phyloP scores from a whole-genome alignment of 1,140 invertebrate genomes.

The Procambarus clarkii region DNA sequence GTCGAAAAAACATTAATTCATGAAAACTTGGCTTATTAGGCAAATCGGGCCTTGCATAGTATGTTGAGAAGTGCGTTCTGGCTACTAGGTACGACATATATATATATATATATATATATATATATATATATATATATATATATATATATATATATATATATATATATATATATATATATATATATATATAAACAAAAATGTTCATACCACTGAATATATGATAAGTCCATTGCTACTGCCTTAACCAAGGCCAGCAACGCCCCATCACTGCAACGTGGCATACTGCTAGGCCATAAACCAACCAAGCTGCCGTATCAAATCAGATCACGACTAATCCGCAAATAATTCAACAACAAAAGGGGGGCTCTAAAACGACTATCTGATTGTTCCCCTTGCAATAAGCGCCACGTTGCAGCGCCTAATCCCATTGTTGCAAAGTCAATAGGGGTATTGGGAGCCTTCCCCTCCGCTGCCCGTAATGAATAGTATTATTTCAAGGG shows the following conservation, averaged over 20 bases:
- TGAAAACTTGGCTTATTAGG: too few species aligned
- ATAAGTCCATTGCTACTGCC: too few species aligned
- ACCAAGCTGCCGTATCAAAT: neutral
- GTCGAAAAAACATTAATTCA: too few species aligned
- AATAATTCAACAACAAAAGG: slow-evolving; percentile 22
- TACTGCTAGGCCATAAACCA: slow-evolving; percentile 11
- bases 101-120: too few species aligned
- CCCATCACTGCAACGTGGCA: neutral
- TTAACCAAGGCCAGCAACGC: neutral
- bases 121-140: too few species aligned
- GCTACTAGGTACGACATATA: too few species aligned
- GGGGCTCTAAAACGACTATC: slow-evolving; percentile 24
- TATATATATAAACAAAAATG: too few species aligned
- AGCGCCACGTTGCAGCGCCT: slow-evolving; percentile 51
- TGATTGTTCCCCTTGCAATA: slow-evolving; percentile 43
- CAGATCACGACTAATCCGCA: slow-evolving; percentile 16
- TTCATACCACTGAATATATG: too few species aligned
- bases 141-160: too few species aligned
- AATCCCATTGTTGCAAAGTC: slow-evolving; percentile 68
- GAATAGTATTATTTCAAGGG: slow-evolving; percentile 57
- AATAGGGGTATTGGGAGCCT: slow-evolving; percentile 46
- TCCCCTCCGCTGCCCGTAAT: slow-evolving; percentile 48
- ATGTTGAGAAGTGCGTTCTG: too few species aligned
- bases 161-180: too few species aligned
- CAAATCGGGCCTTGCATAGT: too few species aligned